A percentile compares a stretch with the other conserved stretches of the same genome.
These are phyloP conservation scores for Drosophila affinis DNA, from an alignment of 2,888 invertebrate species.

Conservation along the genomic window DNA sequence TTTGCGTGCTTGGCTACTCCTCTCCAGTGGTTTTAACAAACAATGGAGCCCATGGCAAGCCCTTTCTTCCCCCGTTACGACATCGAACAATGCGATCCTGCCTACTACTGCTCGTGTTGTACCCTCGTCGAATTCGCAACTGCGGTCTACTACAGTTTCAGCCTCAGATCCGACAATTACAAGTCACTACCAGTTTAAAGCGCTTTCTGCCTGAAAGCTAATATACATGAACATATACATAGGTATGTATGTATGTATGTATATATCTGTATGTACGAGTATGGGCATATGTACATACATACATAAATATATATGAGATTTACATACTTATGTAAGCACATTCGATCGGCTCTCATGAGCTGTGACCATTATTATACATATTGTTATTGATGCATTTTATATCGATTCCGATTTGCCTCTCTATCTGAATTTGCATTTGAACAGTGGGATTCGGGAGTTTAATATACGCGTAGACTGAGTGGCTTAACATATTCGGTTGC, in stretches of 20 bases:
- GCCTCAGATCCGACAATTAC: conserved; percentile 40
- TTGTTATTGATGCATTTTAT: conserved; percentile 30
- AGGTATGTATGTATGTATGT: too few relatives aligned
- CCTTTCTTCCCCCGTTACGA: neutral
- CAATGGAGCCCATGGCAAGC: neutral
- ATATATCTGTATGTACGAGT: conserved; percentile 1
- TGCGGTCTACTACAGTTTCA: conserved; percentile 4
- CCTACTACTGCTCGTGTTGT: neutral
- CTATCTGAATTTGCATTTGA: conserved; percentile 14
- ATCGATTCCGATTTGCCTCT: conserved; percentile 15
- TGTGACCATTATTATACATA: conserved; percentile 43
- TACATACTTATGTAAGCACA: conserved; percentile 51
- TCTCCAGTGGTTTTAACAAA: too few relatives aligned
- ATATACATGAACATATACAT: neutral
- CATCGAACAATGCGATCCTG: conserved; percentile 4
- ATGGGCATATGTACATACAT: neutral
- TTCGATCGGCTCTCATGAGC: conserved; percentile 36
- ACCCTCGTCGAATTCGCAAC: neutral
- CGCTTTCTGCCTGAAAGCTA: conserved; percentile 27
- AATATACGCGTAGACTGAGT: too few relatives aligned
- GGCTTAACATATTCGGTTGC: too few relatives aligned
- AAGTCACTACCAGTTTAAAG: conserved; percentile 62
- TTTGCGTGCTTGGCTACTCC: conserved; percentile 1
- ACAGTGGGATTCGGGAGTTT: conserved; percentile 6
- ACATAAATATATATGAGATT: neutral